These are phyloP conservation scores for Ferdinandea cuprea DNA, from an alignment of 2,888 invertebrate species.

Conservation along the genomic window DNA sequence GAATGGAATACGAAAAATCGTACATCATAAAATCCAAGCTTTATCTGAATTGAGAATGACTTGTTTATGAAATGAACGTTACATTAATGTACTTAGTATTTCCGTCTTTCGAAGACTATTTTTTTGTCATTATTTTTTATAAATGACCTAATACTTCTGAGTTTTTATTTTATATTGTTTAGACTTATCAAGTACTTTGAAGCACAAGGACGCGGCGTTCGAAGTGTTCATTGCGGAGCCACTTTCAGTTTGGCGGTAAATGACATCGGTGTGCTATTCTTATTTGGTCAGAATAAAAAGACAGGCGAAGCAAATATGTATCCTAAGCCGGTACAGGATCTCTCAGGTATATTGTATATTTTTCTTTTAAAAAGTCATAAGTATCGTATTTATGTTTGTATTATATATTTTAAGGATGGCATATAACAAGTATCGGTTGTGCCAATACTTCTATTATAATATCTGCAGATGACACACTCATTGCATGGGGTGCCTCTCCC, in stretches of 20 bases:
- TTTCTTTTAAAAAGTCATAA: neutral
- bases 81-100: no score
- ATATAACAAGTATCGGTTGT: conserved; percentile 92
- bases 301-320: conserved; percentile 98
- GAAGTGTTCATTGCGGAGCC: conserved; percentile 92
- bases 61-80: no score
- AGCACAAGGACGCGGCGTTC: conserved; percentile 91
- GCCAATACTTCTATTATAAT: conserved; percentile 93
- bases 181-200: conserved; percentile 95
- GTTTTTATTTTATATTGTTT: neutral
- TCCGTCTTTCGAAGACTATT: no score
- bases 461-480: conserved; percentile 94
- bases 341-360: conserved; percentile 88
- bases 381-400: no score
- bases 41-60: no score
- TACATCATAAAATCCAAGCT: no score
- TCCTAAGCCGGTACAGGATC: conserved; percentile 96
- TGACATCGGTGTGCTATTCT: conserved; percentile 88
- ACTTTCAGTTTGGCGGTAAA: conserved; percentile 94
- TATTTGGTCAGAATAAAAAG: conserved; percentile 96
- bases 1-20: no score
- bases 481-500: conserved; percentile 97
- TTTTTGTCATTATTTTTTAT: no score
- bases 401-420: conserved; percentile 89
- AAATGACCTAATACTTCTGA: neutral